phyloP scores from a whole-genome alignment of 2,888 invertebrate species.

The Drosophila borealis region DNA sequence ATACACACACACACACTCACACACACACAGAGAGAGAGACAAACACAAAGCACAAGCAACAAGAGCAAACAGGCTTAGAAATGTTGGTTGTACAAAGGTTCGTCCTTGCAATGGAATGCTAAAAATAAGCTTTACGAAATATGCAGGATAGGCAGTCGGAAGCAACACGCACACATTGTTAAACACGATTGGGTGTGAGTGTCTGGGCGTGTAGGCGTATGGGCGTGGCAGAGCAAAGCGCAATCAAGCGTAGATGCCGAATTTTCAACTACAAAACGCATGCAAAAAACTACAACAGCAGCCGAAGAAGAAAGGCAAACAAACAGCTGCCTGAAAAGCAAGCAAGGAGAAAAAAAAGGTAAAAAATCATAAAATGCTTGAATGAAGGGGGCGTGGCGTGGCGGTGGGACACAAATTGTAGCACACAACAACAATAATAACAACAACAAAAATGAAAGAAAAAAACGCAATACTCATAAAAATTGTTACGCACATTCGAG shows the following conservation, averaged over 20 bases:
- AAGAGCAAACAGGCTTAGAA: conserved; percentile 45
- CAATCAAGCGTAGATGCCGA: conserved; percentile 61
- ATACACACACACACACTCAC: conserved; percentile 3
- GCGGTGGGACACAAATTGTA: conserved; percentile 23
- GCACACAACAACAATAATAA: conserved; percentile 22
- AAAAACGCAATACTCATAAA: conserved; percentile 72
- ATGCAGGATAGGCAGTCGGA: not conserved
- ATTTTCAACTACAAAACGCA: conserved; percentile 59
- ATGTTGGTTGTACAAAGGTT: conserved; percentile 37
- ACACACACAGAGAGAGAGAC: not conserved
- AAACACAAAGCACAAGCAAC: conserved; percentile 5
- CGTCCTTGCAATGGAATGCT: conserved; percentile 56
- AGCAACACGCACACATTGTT: conserved; percentile 33
- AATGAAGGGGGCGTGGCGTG: conserved; percentile 28
- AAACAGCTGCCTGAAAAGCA: conserved; percentile 33
- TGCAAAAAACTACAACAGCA: conserved; percentile 61
- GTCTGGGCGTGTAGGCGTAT: not conserved
- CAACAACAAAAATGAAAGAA: conserved; percentile 4
- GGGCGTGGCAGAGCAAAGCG: conserved; percentile 57
- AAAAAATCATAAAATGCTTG: conserved; percentile 71
- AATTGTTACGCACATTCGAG: conserved; percentile 73
- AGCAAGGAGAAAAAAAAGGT: conserved; percentile 46
- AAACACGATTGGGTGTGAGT: conserved; percentile 10
- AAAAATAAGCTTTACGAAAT: conserved; percentile 48
- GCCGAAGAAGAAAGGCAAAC: conserved; percentile 32